These are phyloP conservation scores for Macropis europaea DNA, from an alignment of 2,888 invertebrate species.

Conservation along the genomic window DNA sequence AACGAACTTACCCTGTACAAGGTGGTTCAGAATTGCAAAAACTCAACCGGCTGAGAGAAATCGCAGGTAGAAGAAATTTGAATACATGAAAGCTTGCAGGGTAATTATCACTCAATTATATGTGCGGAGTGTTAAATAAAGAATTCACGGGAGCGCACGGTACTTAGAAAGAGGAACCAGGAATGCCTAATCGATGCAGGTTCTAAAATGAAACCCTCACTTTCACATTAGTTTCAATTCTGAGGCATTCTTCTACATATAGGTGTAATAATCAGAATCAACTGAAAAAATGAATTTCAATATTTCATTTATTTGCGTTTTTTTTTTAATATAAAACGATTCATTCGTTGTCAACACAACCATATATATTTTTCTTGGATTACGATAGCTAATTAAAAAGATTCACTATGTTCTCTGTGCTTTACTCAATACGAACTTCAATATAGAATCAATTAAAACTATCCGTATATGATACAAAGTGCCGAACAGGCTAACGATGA, in stretches of 20 bases:
- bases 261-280: not conserved
- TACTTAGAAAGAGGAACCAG: too few relatives aligned
- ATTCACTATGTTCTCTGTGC: not conserved
- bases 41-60: too few relatives aligned
- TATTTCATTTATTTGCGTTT: constrained; percentile 22
- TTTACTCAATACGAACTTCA: constrained; percentile 6
- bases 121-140: too few relatives aligned
- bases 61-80: too few relatives aligned
- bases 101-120: too few relatives aligned
- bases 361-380: constrained; percentile 11
- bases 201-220: too few relatives aligned
- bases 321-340: constrained; percentile 51
- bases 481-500: constrained; percentile 15
- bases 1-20: too few relatives aligned
- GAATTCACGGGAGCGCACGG: too few relatives aligned
- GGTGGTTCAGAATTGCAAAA: too few relatives aligned
- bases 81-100: too few relatives aligned
- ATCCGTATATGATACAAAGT: constrained; percentile 32
- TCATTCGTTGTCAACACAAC: constrained; percentile 18
- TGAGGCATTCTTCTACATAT: constrained; percentile 2
- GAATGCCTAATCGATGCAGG: too few relatives aligned
- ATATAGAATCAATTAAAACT: constrained; percentile 17
- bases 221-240: too few relatives aligned
- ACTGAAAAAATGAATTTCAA: constrained; percentile 5
- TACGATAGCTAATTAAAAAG: not conserved